Base-by-base conservation (phyloP, 2,113 vertebrate genomes). In the Eulacestoma nigropectus region DNA sequence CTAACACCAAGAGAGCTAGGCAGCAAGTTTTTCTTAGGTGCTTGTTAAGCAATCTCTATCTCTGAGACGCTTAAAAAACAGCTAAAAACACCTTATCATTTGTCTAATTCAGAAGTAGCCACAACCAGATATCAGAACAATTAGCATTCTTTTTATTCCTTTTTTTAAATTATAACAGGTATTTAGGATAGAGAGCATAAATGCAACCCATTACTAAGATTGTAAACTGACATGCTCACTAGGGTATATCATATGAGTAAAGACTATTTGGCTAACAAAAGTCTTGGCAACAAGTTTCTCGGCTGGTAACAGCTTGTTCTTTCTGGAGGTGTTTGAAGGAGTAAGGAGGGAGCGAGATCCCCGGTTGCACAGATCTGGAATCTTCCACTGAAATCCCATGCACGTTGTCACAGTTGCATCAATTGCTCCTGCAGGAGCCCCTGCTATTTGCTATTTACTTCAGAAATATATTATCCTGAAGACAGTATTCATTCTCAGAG, bases 341-440 rank as follows among this genome's bases (percentile, higher is more conserved):
- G 6, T 7, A 64, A 30, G 9, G 27, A 69, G 11, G 11, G 1
- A 29, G n/a, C 9, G 4, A 11, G 21, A 75, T 7, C 0, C 1
- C 26, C 21, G 10, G 5, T 10, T 50, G n/a, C 16, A 73, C 62
- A 49, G 37, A 41, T 22, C 27, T 32, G 33, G 18, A 55, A 33
- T 39, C 49, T 52, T 35, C 1, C 14, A 20, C 41, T 46, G 26
- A 25, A 10, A 49, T 57, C n/a, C 67, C 26, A 32, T 2, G 5
- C 16, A 21, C 1, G 0, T 37, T 84, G 49, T 41, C 49, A 46
- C 2, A 63, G 64, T 35, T 52, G 67, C 33, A 59, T 26, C 50
- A 46, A 25, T 16, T 90, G 60, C 55, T 44, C 35, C 63, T 55
- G 72, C 60, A 88, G 30, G 33, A 69, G 55, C 39, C 18, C 1